phyloP scores from a whole-genome alignment of 2,797 vertebrate species.

The Ibycter americanus region DNA sequence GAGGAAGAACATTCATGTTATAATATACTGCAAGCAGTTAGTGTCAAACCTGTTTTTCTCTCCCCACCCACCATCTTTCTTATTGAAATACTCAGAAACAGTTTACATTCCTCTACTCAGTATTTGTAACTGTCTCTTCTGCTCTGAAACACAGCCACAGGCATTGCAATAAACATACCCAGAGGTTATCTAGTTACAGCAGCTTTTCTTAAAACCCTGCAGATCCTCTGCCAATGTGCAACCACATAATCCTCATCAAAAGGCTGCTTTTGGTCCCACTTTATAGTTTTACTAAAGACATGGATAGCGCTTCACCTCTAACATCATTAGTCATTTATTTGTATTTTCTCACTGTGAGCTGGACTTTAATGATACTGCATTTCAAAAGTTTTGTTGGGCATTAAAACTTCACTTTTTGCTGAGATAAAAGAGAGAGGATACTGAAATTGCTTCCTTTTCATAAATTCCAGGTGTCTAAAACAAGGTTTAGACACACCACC shows the following conservation, averaged over 20 bases:
- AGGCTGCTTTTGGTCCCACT: background rate
- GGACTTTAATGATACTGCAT: background rate
- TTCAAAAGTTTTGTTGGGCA: background rate
- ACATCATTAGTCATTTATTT: background rate
- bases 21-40: background rate
- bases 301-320: background rate
- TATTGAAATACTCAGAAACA: background rate
- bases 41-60: background rate
- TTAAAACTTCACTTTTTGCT: background rate
- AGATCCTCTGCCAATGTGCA: background rate
- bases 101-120: background rate
- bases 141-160: background rate
- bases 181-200: background rate
- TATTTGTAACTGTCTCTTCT: background rate
- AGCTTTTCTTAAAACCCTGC: conserved; percentile 2
- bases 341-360: background rate
- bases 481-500: background rate
- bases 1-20: background rate
- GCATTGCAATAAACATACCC: background rate
- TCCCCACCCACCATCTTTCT: background rate
- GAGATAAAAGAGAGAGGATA: background rate
- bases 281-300: background rate
- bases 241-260: background rate
- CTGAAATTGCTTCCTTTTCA: background rate
- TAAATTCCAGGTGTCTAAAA: background rate